Base-by-base conservation (phyloP, 64 coral and sea anemone genomes). In the Hydrozoanthus tunicans region DNA sequence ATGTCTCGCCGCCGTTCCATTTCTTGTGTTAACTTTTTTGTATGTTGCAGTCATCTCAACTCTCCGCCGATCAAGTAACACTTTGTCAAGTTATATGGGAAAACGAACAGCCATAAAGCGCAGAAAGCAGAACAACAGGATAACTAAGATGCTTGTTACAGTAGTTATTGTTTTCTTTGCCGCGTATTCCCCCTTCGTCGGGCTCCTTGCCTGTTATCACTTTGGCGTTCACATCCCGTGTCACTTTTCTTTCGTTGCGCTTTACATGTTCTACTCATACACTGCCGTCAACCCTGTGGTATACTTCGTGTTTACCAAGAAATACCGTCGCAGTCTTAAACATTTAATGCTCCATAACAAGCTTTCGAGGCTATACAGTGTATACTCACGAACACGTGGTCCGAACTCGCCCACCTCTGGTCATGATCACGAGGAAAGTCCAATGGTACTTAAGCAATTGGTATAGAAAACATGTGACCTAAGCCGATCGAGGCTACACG, bases 221-320 rank as follows among this genome's bases (percentile, higher is more conserved):
- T 82, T 64, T 11, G 80, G 80, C 9, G 4, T 82, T 3, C 9
- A 7, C 10, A 7, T 52, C 9, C 80, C 80, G 24, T 82, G 80
- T 66, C 10, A 65, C 12, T 13, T 82, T 17, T 12, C 10, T 5
- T 82, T 82, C 52, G 27, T 63, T 53, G 12, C 32, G 15, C 5
- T 82, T 10, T 52, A 64, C 5, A 52, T 82, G 27, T 82, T 82
- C 53, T 82, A 82, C 61, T 51, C 80, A 7, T 82, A 82, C 27
- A 64, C 80, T 82, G 80, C 80, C 3, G 26, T 82, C 10, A 82
- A 64, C 14, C 80, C 80, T 5, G 26, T 53, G 1, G 80, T 82
- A 12, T 82, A 82, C 14, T 82, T 82, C 26, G 61, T 58, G 60
- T 82, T 64, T 65, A 82, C 60, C 5, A 82, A 82, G 58, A 82